Percentiles rank a stretch among this genome's conserved stretches.
Conservation (phyloP, 2,888 invertebrate genomes). For the Gryllus longicercus region DNA sequence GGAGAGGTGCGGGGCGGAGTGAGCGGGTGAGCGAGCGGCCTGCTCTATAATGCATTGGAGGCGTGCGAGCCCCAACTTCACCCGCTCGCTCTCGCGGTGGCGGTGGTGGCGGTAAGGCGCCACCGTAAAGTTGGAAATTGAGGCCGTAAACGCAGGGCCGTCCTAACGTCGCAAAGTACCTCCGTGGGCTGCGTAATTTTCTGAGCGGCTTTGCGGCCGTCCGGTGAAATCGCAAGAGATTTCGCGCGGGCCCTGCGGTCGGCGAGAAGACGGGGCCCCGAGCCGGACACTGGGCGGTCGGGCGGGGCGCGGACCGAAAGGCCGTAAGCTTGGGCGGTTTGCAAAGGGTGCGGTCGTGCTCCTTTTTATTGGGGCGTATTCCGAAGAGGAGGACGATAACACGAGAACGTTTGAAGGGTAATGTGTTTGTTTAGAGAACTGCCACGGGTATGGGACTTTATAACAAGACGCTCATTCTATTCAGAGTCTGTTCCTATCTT, state of each 20-base stretch:
- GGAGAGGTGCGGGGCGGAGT: neutral
- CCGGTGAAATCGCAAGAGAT: neutral
- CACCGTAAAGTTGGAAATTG: slow-evolving; percentile 11
- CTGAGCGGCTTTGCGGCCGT: slow-evolving; percentile 17
- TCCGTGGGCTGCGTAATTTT: slow-evolving; percentile 5
- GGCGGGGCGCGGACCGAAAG: too few relatives aligned
- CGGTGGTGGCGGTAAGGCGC: neutral
- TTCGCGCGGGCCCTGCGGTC: neutral
- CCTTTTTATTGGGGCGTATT: too few relatives aligned
- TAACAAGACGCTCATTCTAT: too few relatives aligned
- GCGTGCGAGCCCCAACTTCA: too few relatives aligned
- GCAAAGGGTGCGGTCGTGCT: too few relatives aligned
- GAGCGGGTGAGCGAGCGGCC: neutral
- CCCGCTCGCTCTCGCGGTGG: too few relatives aligned
- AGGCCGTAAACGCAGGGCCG: neutral
- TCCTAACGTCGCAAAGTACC: slow-evolving; percentile 17
- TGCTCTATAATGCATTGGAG: slow-evolving; percentile 3
- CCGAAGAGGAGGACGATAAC: too few relatives aligned
- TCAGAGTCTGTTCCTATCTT: too few relatives aligned
- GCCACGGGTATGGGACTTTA: too few relatives aligned
- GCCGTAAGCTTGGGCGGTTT: too few relatives aligned
- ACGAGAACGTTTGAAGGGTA: too few relatives aligned
- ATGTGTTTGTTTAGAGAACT: too few relatives aligned
- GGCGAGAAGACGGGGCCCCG: neutral
- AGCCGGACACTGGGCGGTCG: neutral